Evolutionary conservation across 2,113 vertebrate genomes (phyloP), one percentile per base, ranked within the genome.

Genomic region (Vidua chalybeata): DNA sequence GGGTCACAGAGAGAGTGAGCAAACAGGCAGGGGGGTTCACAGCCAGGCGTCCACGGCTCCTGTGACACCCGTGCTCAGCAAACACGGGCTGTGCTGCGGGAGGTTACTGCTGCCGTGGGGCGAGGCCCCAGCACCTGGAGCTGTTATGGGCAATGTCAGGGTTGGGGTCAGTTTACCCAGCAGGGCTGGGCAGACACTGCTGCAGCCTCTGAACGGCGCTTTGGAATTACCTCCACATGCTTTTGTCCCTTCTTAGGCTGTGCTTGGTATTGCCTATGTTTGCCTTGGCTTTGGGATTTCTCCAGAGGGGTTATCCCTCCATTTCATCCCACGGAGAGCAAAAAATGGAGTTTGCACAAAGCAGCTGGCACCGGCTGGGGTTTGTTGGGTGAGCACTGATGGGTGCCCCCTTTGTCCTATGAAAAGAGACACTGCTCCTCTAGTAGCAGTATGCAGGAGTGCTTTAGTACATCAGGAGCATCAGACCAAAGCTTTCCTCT

Each of bases 111-210:
- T 39, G 83, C 68, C 21, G 0, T 0, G 39, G 81, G 79, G 79
- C 11, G 93, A 88, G 85, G 90, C 72, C 39, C 9, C 75, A 9
- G 69, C 62, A 55, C 61, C 91, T 8, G 58, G 9, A 7, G 45
- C 5, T 61, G 26, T 19, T 48, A 10, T 1, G 30, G 87, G 87
- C 84, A 21, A 0, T 31, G 41, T n/a, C 85, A 68, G 88, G 82
- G 51, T 3, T 71, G 83, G 94, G 92, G 94, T 80, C 79, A 71
- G 79, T 80, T 93, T 86, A 81, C 80, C 89, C 89, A 92, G 74
- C 6, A 5, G 92, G 92, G 92, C 78, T 68, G 84, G 84, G 92
- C 93, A 75, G 83, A 43, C 0, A 10, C 62, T 35, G 92, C 75
- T 43, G 62, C 91, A 63, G 87, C 23, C 78, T 86, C 85, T 12